phyloP scores from a whole-genome alignment of 1,140 invertebrate genomes.

The Bombus consobrinus region DNA sequence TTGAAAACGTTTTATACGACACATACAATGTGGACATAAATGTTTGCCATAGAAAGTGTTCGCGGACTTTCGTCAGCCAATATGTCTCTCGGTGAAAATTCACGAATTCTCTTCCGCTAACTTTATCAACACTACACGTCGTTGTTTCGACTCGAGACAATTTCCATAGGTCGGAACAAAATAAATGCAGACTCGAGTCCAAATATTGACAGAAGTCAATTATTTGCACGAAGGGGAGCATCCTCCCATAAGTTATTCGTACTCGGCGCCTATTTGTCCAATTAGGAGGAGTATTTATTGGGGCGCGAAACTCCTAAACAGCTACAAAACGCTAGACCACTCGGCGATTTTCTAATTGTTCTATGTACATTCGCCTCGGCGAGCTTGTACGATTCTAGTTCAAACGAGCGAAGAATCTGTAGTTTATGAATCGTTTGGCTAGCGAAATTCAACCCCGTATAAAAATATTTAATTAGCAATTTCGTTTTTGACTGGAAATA shows the following conservation, averaged over 20 bases:
- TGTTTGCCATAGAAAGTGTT: too few relatives aligned
- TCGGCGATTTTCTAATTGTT: slow-evolving; percentile 18
- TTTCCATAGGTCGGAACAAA: neutral
- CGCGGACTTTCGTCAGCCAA: too few relatives aligned
- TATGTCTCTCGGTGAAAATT: neutral
- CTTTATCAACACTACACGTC: neutral
- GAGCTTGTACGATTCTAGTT: neutral
- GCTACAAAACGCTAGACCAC: neutral
- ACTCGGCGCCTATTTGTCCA: neutral
- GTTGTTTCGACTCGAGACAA: neutral
- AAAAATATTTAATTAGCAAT: slow-evolving; percentile 10
- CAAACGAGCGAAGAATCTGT: neutral
- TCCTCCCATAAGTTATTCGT: neutral
- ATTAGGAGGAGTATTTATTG: slow-evolving; percentile 5
- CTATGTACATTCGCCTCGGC: neutral
- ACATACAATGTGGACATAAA: too few relatives aligned
- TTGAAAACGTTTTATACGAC: too few relatives aligned
- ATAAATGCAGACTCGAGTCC: neutral
- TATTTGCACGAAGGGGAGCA: neutral
- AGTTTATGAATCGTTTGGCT: slow-evolving; percentile 7
- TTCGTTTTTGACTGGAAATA: neutral
- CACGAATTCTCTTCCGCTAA: neutral
- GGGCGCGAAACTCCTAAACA: too few relatives aligned
- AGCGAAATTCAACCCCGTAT: neutral
- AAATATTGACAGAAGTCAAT: slow-evolving; percentile 15